Evolutionary conservation across 92 coral and sea anemone genomes (phyloP).

Genomic region (Ricordea florida): DNA sequence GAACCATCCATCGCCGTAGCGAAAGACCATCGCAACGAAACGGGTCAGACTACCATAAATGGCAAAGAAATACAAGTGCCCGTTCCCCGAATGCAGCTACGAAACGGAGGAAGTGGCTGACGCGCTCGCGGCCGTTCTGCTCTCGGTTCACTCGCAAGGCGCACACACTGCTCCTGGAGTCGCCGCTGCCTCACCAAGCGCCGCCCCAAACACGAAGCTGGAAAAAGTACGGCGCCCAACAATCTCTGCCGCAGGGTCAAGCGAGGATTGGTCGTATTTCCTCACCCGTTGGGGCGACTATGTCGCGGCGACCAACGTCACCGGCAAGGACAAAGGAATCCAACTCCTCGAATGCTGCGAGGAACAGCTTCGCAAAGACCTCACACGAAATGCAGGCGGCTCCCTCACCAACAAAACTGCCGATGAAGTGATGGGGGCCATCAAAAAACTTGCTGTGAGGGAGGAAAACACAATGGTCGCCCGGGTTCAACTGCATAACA

Average conservation of each 20-base stretch:
- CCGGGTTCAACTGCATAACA: constrained; percentile 56
- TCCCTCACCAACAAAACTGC: constrained; percentile 29
- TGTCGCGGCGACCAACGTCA: constrained; percentile 43
- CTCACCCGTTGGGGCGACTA: constrained; percentile 50
- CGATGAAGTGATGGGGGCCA: constrained; percentile 35
- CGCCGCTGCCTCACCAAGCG: neutral
- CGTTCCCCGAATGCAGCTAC: constrained; percentile 9
- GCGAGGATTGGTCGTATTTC: constrained; percentile 59
- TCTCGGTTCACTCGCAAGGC: constrained; percentile 32
- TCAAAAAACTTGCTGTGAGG: constrained; percentile 52
- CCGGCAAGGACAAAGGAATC: constrained; percentile 46
- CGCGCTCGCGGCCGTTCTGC: constrained; percentile 41
- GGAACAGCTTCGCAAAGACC: constrained; percentile 60
- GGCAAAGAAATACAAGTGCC: constrained; percentile 21
- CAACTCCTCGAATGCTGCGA: constrained; percentile 64
- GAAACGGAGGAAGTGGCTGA: constrained; percentile 14
- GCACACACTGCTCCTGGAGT: constrained; percentile 3
- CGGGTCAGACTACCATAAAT: too few species aligned
- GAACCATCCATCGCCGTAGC: constrained; percentile 5
- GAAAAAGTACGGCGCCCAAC: constrained; percentile 39
- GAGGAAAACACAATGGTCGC: constrained; percentile 66
- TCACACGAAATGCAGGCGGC: constrained; percentile 50
- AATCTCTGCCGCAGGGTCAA: constrained; percentile 34
- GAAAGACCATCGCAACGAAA: too few species aligned
- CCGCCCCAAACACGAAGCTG: constrained; percentile 17